These are phyloP conservation scores for Eulithis testata DNA, from an alignment of 2,888 invertebrate species.

Conservation along the genomic window DNA sequence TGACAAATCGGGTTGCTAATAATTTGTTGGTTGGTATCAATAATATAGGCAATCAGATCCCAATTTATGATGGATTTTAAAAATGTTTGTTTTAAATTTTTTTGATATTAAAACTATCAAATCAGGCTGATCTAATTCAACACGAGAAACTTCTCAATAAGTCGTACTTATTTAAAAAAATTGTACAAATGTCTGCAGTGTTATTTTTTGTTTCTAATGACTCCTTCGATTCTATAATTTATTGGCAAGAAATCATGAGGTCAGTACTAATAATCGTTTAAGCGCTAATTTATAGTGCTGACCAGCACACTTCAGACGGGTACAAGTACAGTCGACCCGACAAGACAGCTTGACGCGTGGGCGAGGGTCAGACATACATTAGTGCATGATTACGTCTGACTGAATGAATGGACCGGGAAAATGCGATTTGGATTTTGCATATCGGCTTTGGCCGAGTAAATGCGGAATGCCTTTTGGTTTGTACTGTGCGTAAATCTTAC, in stretches of 20 bases:
- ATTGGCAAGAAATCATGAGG: constrained; percentile 4
- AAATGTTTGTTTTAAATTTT: too few species aligned
- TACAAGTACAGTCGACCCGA: constrained; percentile 31
- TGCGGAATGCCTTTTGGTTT: not conserved
- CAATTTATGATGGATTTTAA: not conserved
- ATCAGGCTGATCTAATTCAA: too few species aligned
- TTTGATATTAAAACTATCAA: too few species aligned
- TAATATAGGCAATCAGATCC: too few species aligned
- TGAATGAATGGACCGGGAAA: constrained; percentile 34
- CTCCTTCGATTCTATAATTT: not conserved
- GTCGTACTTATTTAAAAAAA: too few species aligned
- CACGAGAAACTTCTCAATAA: too few species aligned
- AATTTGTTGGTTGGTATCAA: not conserved
- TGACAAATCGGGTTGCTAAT: not conserved
- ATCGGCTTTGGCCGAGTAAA: constrained; percentile 10
- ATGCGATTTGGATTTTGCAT: constrained; percentile 29
- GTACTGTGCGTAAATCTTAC: not conserved
- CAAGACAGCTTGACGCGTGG: constrained; percentile 35
- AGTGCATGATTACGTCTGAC: constrained; percentile 39
- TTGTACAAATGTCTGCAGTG: too few species aligned
- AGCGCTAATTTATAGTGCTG: constrained; percentile 24
- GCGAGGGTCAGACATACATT: constrained; percentile 43
- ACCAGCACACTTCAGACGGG: constrained; percentile 16
- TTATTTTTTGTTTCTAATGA: too few species aligned
- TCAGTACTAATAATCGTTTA: constrained; percentile 14